Evolutionary conservation across 2,888 invertebrate species (phyloP).

Genomic region (Listrodromus nycthemerus): DNA sequence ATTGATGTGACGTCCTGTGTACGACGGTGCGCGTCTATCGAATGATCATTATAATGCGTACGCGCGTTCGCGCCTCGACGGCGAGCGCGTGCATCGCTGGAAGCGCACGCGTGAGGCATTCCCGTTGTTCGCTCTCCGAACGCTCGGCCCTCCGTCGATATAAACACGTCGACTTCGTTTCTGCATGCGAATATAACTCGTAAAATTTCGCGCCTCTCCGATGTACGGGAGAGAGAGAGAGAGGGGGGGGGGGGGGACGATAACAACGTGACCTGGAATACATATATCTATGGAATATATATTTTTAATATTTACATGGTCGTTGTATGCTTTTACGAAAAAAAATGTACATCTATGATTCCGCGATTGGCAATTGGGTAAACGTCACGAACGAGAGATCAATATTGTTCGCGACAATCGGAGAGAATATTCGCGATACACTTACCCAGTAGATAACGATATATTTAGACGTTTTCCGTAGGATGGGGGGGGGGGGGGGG

Average conservation of each 20-base stretch:
- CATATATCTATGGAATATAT: background rate
- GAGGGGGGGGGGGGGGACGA: too few species aligned
- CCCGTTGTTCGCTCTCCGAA: constrained; percentile 35
- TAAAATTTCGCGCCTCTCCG: background rate
- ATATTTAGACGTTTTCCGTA: constrained; percentile 62
- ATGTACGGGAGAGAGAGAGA: background rate
- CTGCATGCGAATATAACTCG: background rate
- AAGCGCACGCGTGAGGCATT: constrained; percentile 57
- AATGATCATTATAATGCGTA: constrained; percentile 67
- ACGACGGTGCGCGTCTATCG: constrained; percentile 58
- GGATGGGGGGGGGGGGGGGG: constrained; percentile 46
- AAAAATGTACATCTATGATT: constrained; percentile 4
- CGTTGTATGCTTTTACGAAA: background rate
- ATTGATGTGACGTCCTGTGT: constrained; percentile 56
- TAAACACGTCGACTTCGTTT: constrained; percentile 9
- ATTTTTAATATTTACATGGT: constrained; percentile 29
- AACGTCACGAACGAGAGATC: constrained; percentile 56
- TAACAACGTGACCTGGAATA: constrained; percentile 23
- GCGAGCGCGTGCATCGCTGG: constrained; percentile 53
- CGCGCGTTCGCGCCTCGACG: constrained; percentile 36
- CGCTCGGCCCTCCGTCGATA: background rate
- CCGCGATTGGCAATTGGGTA: constrained; percentile 47
- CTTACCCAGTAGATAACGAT: constrained; percentile 62
- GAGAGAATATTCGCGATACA: constrained; percentile 49
- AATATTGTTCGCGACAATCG: constrained; percentile 65